Conservation (phyloP, 2,797 vertebrate genomes). For the Cottoperca gobio region DNA sequence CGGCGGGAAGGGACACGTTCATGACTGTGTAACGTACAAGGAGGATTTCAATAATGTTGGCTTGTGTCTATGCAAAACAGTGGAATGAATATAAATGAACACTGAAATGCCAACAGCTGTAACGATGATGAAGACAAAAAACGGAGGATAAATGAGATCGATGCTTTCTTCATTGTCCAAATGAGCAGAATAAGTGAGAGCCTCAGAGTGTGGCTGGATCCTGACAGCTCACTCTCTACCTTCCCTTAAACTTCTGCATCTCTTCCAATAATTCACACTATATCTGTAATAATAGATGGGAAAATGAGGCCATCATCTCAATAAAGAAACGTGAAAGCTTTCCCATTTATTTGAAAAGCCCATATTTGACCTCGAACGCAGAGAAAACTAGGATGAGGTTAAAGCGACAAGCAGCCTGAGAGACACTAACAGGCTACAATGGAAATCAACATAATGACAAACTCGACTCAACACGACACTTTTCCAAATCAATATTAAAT, state of each 20-base stretch:
- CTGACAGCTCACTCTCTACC: conserved; percentile 44
- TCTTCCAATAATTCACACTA: conserved; percentile 39
- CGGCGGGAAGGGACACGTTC: conserved; percentile 6
- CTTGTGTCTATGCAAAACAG: conserved; percentile 23
- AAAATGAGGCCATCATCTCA: conserved; percentile 60
- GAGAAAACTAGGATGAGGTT: background rate
- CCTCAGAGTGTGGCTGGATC: conserved; percentile 29
- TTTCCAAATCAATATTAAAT: conserved; percentile 60
- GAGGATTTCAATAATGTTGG: conserved; percentile 15
- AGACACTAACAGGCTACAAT: conserved; percentile 62
- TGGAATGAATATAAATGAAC: conserved; percentile 35
- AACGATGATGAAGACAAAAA: conserved; percentile 34
- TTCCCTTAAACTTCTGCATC: conserved; percentile 45
- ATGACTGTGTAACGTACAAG: conserved; percentile 5
- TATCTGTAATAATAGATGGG: conserved; percentile 44
- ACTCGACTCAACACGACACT: conserved; percentile 41
- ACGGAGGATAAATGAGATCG: conserved; percentile 35
- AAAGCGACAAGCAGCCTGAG: conserved; percentile 35
- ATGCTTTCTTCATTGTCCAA: conserved; percentile 69
- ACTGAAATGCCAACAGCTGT: conserved; percentile 45
- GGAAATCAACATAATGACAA: conserved; percentile 76
- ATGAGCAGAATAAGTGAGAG: conserved; percentile 49
- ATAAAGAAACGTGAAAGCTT: conserved; percentile 53
- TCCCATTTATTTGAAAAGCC: conserved; percentile 38
- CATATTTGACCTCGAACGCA: conserved; percentile 27